Base-by-base conservation (phyloP, 2,797 vertebrate species). In the Aulostomus chinensis region DNA sequence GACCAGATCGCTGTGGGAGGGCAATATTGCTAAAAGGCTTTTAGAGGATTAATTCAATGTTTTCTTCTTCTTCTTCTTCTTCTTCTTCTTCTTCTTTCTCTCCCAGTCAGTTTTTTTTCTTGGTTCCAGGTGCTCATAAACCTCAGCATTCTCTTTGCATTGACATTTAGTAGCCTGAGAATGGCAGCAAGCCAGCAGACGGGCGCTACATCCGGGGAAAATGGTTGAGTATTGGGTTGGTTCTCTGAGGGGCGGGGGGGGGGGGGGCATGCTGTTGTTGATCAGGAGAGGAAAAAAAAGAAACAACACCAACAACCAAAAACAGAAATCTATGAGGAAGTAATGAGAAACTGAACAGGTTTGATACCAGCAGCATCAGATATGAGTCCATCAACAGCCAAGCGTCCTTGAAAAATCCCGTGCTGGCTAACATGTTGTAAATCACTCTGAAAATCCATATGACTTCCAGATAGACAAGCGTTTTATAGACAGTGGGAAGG, bases 21-120 rank as follows among this genome's bases (percentile, higher is more conserved):
- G 86, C 89, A 76, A 76, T 76, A 81, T 88, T 70, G 84, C 87
- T 91, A 92, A 93, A 92, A 92, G 87, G 78, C 91, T 91, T 92
- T 92, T 86, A 93, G 89, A 62, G 83, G 89, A 94, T 94, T 93
- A 91, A 91, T 90, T 86, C 63, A 57, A 74, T 82, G 72, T 76
- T 75, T 73, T 57, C 25, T 57, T 38, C 31, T 61, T 40, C 51
- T 73, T 53, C 58, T 63, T 41, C 58, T 64, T 67, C 57, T 74
- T 54, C 58, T 52, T 70, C 63, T 17, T 15, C 33, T 4, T 17
- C 9, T 3, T 49, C 37, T 37, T 30, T 26, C 28, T 79, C 73
- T 65, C 56, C 37, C 9, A 56, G 50, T 13, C 56, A 40, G n/a
- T 46, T 70, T 63, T 65, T 64, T 75, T 57, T 83, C 80, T 5